These are phyloP conservation scores for Palythoa caribaeorum DNA, from an alignment of 92 coral and sea anemone genomes.

Conservation along the genomic window DNA sequence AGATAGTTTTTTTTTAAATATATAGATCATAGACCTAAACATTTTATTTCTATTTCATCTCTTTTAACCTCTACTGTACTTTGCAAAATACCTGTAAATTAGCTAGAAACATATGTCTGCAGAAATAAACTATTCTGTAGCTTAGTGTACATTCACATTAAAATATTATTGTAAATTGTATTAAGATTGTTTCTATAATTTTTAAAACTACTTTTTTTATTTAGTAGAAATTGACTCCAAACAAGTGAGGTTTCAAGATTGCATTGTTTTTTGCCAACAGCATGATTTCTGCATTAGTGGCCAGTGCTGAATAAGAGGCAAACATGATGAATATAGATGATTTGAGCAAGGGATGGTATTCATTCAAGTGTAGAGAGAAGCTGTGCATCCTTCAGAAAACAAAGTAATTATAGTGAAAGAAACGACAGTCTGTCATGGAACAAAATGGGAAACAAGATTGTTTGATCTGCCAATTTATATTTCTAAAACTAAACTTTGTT, in stretches of 20 bases:
- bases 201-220: too few relatives aligned
- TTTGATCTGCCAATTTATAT: background rate
- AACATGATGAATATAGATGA: background rate
- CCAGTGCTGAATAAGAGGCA: constrained; percentile 27
- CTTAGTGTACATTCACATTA: too few relatives aligned
- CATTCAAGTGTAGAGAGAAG: background rate
- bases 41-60: too few relatives aligned
- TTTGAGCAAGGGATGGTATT: background rate
- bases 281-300: constrained; percentile 79
- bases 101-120: too few relatives aligned
- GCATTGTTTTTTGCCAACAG: constrained; percentile 39
- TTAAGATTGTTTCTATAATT: background rate
- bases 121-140: too few relatives aligned
- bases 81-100: too few relatives aligned
- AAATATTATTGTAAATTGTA: background rate
- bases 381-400: too few relatives aligned
- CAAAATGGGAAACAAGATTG: too few relatives aligned
- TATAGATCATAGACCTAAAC: too few relatives aligned
- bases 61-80: too few relatives aligned
- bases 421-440: too few relatives aligned
- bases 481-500: background rate
- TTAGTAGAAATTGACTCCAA: background rate
- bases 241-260: background rate
- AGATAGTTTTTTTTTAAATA: background rate
- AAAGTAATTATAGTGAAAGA: too few relatives aligned